Evolutionary conservation across 2,888 invertebrate genomes (phyloP).

Genomic region (Leptinotarsa peninsularis): DNA sequence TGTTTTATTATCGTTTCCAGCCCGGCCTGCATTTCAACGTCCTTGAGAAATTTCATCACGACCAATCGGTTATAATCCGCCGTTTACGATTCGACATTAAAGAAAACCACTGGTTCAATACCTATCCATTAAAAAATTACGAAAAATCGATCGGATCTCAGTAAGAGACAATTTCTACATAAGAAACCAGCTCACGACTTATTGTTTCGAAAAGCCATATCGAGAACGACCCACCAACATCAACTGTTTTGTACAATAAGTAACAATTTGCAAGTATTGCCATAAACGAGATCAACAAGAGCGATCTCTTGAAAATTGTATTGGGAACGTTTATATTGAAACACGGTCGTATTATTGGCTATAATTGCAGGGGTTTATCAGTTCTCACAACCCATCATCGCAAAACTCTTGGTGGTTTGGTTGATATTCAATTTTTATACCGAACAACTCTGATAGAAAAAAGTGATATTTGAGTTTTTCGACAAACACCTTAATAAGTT

Average conservation of each 20-base stretch:
- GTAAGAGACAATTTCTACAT: slow-evolving; percentile 21
- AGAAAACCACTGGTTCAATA: slow-evolving; percentile 13
- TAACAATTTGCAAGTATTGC: slow-evolving; percentile 37
- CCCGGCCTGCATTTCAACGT: neutral
- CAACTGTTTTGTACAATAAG: slow-evolving; percentile 37
- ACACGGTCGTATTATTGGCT: slow-evolving; percentile 10
- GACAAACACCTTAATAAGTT: no score
- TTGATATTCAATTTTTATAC: neutral
- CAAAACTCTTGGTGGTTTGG: neutral
- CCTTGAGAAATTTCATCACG: slow-evolving; percentile 12
- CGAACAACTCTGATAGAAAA: neutral
- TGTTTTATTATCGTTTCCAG: neutral
- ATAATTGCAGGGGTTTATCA: slow-evolving; percentile 13
- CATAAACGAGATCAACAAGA: slow-evolving; percentile 11
- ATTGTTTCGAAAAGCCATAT: slow-evolving; percentile 18
- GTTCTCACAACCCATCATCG: slow-evolving; percentile 2
- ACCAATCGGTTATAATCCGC: neutral
- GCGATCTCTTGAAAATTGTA: slow-evolving; percentile 18
- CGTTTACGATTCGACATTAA: slow-evolving; percentile 8
- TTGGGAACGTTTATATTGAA: slow-evolving; percentile 13
- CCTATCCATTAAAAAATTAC: slow-evolving; percentile 18
- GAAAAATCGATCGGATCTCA: slow-evolving; percentile 13
- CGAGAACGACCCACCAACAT: slow-evolving; percentile 14
- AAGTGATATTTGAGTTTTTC: neutral
- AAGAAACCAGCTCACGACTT: slow-evolving; percentile 21